Conservation (phyloP, 2,113 vertebrate species). For the Sitta europaea region DNA sequence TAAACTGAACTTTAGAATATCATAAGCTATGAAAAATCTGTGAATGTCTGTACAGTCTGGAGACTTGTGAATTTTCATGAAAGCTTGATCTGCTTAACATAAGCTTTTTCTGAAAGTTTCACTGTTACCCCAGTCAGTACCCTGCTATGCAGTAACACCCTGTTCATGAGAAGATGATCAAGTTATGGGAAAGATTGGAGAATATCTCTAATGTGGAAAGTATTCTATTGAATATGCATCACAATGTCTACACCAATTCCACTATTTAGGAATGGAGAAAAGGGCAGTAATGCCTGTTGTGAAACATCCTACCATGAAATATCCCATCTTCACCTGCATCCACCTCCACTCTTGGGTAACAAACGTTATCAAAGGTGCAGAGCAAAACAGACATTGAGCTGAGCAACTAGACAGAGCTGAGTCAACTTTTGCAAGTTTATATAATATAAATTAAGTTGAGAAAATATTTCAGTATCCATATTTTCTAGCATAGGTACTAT, state of each 20-base stretch:
- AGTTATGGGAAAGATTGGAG: not conserved
- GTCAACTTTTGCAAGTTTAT: not conserved
- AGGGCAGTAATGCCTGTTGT: not conserved
- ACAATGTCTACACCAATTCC: accelerated
- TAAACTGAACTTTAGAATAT: not conserved
- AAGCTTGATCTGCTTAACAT: not conserved
- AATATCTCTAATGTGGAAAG: not conserved
- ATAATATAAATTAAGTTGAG: not conserved
- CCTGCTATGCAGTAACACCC: not conserved
- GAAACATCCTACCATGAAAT: not conserved
- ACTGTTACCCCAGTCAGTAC: not conserved
- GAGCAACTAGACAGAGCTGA: not conserved
- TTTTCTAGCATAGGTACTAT: not conserved
- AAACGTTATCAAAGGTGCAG: not conserved
- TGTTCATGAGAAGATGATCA: not conserved
- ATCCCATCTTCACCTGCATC: not conserved
- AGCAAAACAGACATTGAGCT: not conserved
- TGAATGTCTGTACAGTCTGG: not conserved
- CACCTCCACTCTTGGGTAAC: not conserved
- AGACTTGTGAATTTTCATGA: not conserved
- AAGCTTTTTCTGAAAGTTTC: not conserved
- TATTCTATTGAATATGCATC: not conserved
- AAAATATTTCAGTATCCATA: not conserved
- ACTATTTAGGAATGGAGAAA: not conserved
- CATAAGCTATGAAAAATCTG: not conserved